Evolutionary conservation across 2,797 vertebrate genomes (phyloP).

Genomic region (Antennarius maculatus): DNA sequence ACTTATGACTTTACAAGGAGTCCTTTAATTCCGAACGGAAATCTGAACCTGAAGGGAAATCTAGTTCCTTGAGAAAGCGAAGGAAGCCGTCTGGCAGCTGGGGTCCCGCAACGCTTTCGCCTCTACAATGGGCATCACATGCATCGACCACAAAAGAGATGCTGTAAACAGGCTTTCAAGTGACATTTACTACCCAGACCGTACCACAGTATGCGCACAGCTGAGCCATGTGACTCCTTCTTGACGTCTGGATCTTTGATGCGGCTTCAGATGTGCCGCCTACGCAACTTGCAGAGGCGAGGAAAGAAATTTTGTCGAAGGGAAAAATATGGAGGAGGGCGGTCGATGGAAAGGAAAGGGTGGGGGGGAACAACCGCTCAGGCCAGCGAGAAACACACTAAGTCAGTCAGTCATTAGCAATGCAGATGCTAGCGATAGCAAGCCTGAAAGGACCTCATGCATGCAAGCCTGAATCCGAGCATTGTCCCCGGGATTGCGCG

Average conservation of each 20-base stretch:
- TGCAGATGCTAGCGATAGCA: constrained; percentile 85
- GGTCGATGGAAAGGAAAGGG: too few species aligned
- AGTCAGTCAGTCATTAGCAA: constrained; percentile 80
- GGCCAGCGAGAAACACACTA: constrained; percentile 56
- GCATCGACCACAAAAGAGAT: constrained; percentile 34
- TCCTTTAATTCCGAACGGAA: constrained; percentile 47
- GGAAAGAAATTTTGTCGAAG: constrained; percentile 38
- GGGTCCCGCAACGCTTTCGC: constrained; percentile 11
- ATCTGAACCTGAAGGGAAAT: constrained; percentile 39
- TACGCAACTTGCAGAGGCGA: constrained; percentile 44
- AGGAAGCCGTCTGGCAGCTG: constrained; percentile 34
- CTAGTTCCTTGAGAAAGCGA: constrained; percentile 20
- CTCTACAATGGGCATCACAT: constrained; percentile 37
- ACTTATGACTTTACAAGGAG: constrained; percentile 41
- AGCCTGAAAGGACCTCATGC: constrained; percentile 80
- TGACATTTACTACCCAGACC: constrained; percentile 54
- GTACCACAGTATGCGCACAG: constrained; percentile 62
- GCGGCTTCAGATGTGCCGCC: constrained; percentile 59
- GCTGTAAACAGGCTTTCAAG: constrained; percentile 48
- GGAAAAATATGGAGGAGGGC: constrained; percentile 12
- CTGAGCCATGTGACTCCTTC: constrained; percentile 62
- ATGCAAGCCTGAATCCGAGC: constrained; percentile 72
- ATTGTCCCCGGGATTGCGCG: constrained; percentile 64
- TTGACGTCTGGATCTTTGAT: constrained; percentile 68
- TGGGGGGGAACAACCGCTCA: constrained; percentile 27